Percentiles rank a stretch among this genome's conserved stretches.
phyloP scores from a whole-genome alignment of 2,797 vertebrate species.

The Apodemus agrarius region DNA sequence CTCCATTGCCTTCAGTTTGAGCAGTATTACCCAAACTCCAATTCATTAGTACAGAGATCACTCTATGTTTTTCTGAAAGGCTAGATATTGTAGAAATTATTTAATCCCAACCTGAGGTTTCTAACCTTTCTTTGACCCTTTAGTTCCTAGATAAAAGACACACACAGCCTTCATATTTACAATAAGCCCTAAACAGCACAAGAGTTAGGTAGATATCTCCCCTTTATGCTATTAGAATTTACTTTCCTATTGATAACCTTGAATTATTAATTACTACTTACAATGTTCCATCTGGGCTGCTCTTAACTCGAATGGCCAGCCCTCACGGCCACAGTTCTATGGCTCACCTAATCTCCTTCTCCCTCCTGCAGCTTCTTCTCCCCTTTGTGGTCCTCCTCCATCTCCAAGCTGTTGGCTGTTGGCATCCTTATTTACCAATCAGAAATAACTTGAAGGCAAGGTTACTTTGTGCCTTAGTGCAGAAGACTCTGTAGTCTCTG shows the following conservation, averaged over 20 bases:
- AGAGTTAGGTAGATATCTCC: neutral
- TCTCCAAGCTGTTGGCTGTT: neutral
- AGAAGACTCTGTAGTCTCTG: neutral
- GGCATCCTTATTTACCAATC: neutral
- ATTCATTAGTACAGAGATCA: neutral
- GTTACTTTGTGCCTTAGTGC: neutral
- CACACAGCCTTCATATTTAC: neutral
- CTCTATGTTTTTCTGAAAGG: neutral
- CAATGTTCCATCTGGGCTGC: neutral
- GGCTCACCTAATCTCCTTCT: neutral
- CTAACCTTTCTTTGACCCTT: neutral
- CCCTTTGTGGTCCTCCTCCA: neutral
- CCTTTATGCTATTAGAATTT: neutral
- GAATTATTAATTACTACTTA: neutral
- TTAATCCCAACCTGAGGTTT: neutral
- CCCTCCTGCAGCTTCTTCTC: neutral
- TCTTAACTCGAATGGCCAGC: neutral
- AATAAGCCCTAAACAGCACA: neutral
- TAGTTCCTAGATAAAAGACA: neutral
- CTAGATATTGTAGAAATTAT: neutral
- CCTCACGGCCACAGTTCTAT: neutral
- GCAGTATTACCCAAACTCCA: neutral
- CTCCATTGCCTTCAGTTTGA: neutral
- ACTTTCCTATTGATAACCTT: neutral
- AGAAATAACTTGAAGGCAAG: neutral